Evolutionary conservation across 1,140 invertebrate species (phyloP), one percentile per base, ranked within the genome.

Genomic region (Ganaspis sp.): DNA sequence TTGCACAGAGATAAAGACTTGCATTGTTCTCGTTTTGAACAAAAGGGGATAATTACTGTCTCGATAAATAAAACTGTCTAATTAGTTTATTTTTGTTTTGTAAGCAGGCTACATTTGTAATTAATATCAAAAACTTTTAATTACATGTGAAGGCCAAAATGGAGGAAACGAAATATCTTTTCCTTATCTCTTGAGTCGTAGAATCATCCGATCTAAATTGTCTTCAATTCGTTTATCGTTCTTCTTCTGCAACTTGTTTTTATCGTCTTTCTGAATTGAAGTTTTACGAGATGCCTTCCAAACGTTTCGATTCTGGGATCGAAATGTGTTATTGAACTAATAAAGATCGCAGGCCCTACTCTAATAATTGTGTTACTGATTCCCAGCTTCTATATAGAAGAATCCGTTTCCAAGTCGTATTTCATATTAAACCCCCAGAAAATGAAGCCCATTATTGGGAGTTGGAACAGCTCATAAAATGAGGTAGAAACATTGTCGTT

Each of bases 401-500:
- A 29, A 64, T 64, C 23, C 58, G 26, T 64, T 64, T 29, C 23
- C 5, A 29, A 26, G 23, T 64, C 21, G 26, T 64, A 29, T 64
- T 64, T 64, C 58, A 29, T 64, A 64, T 64, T 34, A 29, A 64
- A 34, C 8, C 23, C 58, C 11, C 23, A 1, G 12, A 34, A 64
- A 21, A 64, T 64, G 58, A 29, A 64, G 58, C 23, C 23, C 26
- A 64, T 64, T 64, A 64, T 26, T 64, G 26, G 9, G 23, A 64
- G 26, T n/a, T 64, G 26, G 1, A 29, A 64, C 58, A 64, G 23
- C 58, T 64, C 58, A 29, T 64, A 29, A 64, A 64, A 64, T 64
- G 15, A 64, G 26, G 58, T 29, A 64, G 58, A n/a, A 64, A 64
- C 58, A 64, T 64, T 64, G 58, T 64, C 58, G 23, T 34, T 64